Evolutionary conservation across 2,113 vertebrate genomes (phyloP), one percentile per base, ranked within the genome.

Genomic region (Corythornis madagascariensis): DNA sequence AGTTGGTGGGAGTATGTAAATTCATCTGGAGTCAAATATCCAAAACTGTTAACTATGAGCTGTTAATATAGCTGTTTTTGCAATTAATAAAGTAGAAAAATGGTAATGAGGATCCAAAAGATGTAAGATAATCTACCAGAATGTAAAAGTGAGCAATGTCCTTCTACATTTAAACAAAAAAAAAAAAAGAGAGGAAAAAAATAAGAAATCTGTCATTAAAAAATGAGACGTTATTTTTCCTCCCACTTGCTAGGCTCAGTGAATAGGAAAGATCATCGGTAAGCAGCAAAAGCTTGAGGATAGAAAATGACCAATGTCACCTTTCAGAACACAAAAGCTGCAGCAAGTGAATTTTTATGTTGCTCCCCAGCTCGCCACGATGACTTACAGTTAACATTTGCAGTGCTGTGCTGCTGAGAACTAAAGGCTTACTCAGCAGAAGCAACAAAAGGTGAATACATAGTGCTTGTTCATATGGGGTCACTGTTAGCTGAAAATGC

Each of bases 301-400:
- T 69, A 5, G 3, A 55, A 50, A 87, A 77, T 78, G 22, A 84
- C 70, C 83, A 76, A 76, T 88, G 85, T 96, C 77, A 92, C 88
- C 94, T 92, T 92, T 90, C 53, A 43, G 78, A 77, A 16, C 87
- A 91, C 63, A 88, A 43, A 95, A 94, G 33, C 92, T 94, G 90
- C 91, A 94, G 81, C 29, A 82, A 84, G 73, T 83, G 84, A 86
- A 93, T 94, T 95, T 94, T 97, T 96, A 96, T 95, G 81, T 88
- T 79, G 61, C 82, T 94, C 80, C 80, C 75, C 59, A 50, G 88
- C 90, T 92, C 89, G 25, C 25, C 82, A 52, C 3, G 1, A 93
- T 96, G 95, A 96, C 93, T 96, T 96, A 95, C 93, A 91, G 89
- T 85, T 94, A 87, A 96, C 94, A 87, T 96, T 95, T 88, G 70